Conservation (phyloP, 2,797 vertebrate species). For the Notamacropus eugenii region DNA sequence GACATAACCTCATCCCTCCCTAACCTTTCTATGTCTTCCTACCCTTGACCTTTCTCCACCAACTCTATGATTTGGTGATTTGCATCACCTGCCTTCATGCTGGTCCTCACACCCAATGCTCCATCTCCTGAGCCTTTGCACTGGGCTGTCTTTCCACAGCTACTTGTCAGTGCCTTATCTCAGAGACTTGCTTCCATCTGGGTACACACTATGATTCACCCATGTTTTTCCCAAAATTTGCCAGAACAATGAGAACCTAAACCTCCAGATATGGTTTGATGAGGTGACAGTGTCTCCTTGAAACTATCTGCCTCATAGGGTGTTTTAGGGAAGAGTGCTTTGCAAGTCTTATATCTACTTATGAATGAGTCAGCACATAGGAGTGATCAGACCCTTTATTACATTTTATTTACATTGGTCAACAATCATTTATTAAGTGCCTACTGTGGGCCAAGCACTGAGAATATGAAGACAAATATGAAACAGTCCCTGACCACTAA, state of each 20-base stretch:
- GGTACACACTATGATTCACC: neutral
- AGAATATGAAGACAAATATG: neutral
- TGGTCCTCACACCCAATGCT: neutral
- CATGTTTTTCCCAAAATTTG: neutral
- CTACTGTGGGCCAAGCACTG: neutral
- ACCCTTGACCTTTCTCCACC: neutral
- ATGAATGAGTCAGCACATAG: neutral
- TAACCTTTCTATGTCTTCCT: neutral
- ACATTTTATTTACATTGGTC: neutral
- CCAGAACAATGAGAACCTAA: neutral
- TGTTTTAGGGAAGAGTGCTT: neutral
- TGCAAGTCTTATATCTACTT: neutral
- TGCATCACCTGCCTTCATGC: neutral
- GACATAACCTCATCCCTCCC: neutral
- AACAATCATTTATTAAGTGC: neutral
- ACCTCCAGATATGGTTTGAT: neutral
- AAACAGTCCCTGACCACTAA: neutral
- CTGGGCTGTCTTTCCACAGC: neutral
- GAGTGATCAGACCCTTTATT: neutral
- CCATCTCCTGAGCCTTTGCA: neutral
- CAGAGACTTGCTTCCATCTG: neutral
- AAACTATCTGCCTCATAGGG: neutral
- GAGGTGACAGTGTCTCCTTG: neutral
- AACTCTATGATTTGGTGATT: neutral
- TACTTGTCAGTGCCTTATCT: neutral